Conservation (phyloP, 2,888 invertebrate species). For the Ametastegia equiseti region DNA sequence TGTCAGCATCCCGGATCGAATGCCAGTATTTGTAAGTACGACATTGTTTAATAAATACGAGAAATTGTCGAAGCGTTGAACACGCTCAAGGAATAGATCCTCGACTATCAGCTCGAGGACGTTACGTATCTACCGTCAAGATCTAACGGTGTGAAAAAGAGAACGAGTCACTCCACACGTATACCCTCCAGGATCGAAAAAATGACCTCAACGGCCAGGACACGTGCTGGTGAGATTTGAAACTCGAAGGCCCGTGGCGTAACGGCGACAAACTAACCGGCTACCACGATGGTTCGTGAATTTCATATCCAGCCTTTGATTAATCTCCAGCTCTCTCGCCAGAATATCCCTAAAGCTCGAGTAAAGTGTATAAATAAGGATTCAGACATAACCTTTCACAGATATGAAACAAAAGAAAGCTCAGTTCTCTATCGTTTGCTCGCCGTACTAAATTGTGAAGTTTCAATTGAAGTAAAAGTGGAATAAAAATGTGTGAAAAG, state of each 20-base stretch:
- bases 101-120: not conserved
- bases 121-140: not conserved
- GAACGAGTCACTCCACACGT: not conserved
- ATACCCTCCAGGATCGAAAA: not conserved
- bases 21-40: no score
- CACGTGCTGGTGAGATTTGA: conserved; percentile 28
- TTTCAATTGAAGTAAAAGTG: no score
- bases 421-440: no score
- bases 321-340: not conserved
- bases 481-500: no score
- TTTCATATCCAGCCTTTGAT: not conserved
- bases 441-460: no score
- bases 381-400: no score
- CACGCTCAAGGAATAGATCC: not conserved
- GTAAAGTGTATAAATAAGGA: no score
- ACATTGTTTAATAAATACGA: not conserved
- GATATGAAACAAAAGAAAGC: not conserved
- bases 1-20: no score
- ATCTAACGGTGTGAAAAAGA: conserved; percentile 26
- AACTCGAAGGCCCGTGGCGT: conserved; percentile 20
- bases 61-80: not conserved
- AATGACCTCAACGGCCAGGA: conserved; percentile 16
- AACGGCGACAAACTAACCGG: conserved; percentile 21
- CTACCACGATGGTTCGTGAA: not conserved
- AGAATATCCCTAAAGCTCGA: no score